A percentile compares a stretch with the other conserved stretches of the same genome.
phyloP scores from a whole-genome alignment of 2,888 invertebrate genomes.

The Anagyrus pseudococci region DNA sequence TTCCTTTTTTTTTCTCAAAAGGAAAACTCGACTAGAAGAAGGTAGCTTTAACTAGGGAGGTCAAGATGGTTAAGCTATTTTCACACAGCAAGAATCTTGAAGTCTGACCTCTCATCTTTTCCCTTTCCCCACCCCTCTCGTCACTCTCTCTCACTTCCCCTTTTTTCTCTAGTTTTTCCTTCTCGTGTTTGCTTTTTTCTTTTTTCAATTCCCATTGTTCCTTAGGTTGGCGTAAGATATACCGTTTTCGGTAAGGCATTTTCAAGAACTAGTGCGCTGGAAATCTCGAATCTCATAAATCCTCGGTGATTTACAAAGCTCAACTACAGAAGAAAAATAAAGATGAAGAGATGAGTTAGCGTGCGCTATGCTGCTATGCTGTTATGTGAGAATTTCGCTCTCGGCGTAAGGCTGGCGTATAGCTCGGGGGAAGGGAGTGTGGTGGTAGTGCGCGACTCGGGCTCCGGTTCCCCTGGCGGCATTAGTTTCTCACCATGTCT shows the following conservation, averaged over 20 bases:
- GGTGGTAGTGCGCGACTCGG: no score
- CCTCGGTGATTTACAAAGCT: conserved; percentile 25
- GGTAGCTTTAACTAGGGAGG: conserved; percentile 21
- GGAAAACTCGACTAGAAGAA: no score
- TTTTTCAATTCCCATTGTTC: conserved; percentile 6
- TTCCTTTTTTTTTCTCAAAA: no score
- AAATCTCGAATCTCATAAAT: conserved; percentile 29
- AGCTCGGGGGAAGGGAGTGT: not conserved
- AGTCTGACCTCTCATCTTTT: conserved; percentile 6
- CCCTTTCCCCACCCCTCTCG: not conserved
- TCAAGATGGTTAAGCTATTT: conserved; percentile 32
- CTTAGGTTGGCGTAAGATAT: not conserved
- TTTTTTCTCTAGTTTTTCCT: not conserved
- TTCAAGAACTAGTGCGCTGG: conserved; percentile 3
- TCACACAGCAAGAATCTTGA: conserved; percentile 17
- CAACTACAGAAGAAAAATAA: conserved; percentile 6
- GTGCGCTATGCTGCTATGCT: not conserved
- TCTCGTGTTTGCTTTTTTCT: conserved; percentile 5
- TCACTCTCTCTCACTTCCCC: no score
- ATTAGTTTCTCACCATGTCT: no score
- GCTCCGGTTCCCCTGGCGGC: no score
- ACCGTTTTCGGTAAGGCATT: conserved; percentile 11
- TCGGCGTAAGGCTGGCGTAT: not conserved
- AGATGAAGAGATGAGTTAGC: not conserved
- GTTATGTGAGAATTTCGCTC: not conserved